A percentile compares a stretch with the other conserved stretches of the same genome.
phyloP scores from a whole-genome alignment of 1,140 invertebrate genomes.

The Vanessa atalanta region DNA sequence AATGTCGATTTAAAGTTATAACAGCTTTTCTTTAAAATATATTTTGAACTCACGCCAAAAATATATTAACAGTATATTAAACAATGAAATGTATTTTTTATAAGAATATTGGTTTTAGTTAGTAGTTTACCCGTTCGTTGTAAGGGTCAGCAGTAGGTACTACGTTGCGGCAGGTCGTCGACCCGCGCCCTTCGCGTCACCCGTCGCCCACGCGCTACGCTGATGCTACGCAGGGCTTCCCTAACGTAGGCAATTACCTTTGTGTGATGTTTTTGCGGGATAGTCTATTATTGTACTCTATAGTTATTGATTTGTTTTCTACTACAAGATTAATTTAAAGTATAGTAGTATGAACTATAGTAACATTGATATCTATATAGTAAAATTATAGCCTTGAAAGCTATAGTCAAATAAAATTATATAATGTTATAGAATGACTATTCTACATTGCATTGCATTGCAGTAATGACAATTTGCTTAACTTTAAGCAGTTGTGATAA shows the following conservation, averaged over 20 bases:
- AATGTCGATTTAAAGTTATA: too few species aligned
- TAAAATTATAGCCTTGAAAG: too few species aligned
- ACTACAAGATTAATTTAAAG: background rate
- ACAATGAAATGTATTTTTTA: background rate
- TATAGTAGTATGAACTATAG: too few species aligned
- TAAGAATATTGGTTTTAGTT: background rate
- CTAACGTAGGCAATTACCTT: slow-evolving; percentile 22
- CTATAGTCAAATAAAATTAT: too few species aligned
- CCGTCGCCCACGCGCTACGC: slow-evolving; percentile 35
- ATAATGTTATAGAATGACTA: too few species aligned
- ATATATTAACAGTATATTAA: background rate
- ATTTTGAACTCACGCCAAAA: too few species aligned
- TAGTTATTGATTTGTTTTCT: background rate
- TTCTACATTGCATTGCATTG: too few species aligned
- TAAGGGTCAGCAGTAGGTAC: background rate
- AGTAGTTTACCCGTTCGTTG: too few species aligned
- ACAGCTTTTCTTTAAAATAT: too few species aligned
- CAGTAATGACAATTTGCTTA: too few species aligned
- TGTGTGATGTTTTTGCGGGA: background rate
- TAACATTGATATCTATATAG: too few species aligned
- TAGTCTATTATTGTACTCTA: background rate
- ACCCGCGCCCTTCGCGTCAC: slow-evolving; percentile 29
- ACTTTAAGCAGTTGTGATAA: too few species aligned
- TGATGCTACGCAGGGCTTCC: slow-evolving; percentile 32
- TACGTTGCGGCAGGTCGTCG: slow-evolving; percentile 32